Conservation (phyloP, 2,113 vertebrate genomes). For the Eolophus roseicapilla region DNA sequence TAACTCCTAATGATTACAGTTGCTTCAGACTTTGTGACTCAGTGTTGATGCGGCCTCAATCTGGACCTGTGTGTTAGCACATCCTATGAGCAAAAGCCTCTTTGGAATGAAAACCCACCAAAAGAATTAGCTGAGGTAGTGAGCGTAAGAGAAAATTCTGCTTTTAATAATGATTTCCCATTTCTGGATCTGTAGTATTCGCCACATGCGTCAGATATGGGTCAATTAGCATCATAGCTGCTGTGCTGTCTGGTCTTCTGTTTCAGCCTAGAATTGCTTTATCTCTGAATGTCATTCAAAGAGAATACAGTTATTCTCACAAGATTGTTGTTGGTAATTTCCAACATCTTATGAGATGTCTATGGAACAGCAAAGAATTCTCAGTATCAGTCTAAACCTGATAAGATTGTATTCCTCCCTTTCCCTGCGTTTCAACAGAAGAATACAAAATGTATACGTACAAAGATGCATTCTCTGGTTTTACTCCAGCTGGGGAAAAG, state of each 20-base stretch:
- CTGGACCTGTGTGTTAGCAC: neutral
- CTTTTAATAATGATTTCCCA: neutral
- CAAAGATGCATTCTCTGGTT: neutral
- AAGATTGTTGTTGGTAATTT: neutral
- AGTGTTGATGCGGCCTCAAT: neutral
- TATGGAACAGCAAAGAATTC: neutral
- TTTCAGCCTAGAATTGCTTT: neutral
- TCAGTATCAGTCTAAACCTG: neutral
- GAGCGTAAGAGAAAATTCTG: neutral
- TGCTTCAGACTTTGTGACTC: neutral
- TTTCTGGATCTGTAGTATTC: neutral
- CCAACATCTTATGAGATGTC: neutral
- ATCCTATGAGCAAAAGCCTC: neutral
- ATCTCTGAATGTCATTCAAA: neutral
- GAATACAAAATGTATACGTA: neutral
- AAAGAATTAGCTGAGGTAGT: neutral
- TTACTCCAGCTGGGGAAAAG: neutral
- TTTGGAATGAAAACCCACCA: neutral
- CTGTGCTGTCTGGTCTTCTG: neutral
- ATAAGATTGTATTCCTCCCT: neutral
- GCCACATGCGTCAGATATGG: fast-evolving
- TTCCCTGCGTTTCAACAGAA: neutral
- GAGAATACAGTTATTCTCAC: neutral
- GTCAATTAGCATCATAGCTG: neutral
- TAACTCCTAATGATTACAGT: neutral